These are phyloP conservation scores for Opisthocomus hoazin DNA, from an alignment of 2,113 vertebrate species.

Conservation along the genomic window DNA sequence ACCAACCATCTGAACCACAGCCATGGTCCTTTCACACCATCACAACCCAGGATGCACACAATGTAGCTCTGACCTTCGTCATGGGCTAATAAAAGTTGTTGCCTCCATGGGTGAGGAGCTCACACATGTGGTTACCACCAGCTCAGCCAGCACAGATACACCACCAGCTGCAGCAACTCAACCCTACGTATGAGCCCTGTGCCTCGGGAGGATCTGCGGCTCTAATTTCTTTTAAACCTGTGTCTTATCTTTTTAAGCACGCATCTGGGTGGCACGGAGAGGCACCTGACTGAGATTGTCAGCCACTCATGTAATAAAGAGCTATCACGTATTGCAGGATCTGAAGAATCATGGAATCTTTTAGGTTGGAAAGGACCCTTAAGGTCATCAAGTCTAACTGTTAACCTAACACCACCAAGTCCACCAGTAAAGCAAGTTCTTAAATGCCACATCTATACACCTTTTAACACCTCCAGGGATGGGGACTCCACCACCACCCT, in stretches of 20 bases:
- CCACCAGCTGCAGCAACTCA: background rate
- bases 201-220: background rate
- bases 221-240: background rate
- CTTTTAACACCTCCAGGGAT: background rate
- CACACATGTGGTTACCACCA: background rate
- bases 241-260: background rate
- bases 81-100: background rate
- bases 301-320: background rate
- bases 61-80: background rate
- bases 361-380: background rate
- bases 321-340: background rate
- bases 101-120: background rate
- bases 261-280: background rate
- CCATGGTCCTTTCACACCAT: background rate
- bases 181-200: accelerated
- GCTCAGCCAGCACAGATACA: background rate
- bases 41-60: background rate
- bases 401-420: accelerated
- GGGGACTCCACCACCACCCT: background rate
- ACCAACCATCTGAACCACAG: background rate
- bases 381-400: background rate
- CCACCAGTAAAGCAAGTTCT: background rate
- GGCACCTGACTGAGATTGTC: background rate
- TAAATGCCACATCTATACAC: accelerated
- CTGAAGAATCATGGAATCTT: background rate